phyloP scores from a whole-genome alignment of 2,113 vertebrate genomes.

The Tachycineta bicolor region DNA sequence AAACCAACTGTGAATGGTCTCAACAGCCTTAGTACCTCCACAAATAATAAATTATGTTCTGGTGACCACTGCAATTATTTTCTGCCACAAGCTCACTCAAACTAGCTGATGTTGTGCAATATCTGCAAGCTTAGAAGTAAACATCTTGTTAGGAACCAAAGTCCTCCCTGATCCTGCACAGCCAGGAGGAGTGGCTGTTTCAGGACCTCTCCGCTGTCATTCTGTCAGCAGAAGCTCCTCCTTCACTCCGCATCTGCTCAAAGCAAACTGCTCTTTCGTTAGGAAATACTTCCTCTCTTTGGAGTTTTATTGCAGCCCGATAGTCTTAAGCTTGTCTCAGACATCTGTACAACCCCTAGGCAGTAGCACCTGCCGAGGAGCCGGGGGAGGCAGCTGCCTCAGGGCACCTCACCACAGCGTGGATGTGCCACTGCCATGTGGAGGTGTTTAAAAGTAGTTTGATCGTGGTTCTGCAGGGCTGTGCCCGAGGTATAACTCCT shows the following conservation, averaged over 20 bases:
- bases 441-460: neutral
- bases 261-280: neutral
- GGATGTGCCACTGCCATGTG: neutral
- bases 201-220: neutral
- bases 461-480: neutral
- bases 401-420: neutral
- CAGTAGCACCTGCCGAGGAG: fast-evolving
- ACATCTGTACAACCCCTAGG: neutral
- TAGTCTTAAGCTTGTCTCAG: neutral
- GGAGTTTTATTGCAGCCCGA: neutral
- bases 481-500: neutral
- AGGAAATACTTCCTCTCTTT: neutral
- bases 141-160: neutral
- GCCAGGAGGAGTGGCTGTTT: neutral
- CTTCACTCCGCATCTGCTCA: neutral
- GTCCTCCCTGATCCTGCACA: neutral
- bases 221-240: neutral
- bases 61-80: neutral
- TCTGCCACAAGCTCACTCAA: neutral
- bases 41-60: neutral
- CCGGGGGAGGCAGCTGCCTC: neutral
- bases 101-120: neutral
- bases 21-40: neutral
- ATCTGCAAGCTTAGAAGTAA: neutral
- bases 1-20: neutral